phyloP scores from a whole-genome alignment of 2,888 invertebrate genomes.

The Gastracanthus pulcherrimus region DNA sequence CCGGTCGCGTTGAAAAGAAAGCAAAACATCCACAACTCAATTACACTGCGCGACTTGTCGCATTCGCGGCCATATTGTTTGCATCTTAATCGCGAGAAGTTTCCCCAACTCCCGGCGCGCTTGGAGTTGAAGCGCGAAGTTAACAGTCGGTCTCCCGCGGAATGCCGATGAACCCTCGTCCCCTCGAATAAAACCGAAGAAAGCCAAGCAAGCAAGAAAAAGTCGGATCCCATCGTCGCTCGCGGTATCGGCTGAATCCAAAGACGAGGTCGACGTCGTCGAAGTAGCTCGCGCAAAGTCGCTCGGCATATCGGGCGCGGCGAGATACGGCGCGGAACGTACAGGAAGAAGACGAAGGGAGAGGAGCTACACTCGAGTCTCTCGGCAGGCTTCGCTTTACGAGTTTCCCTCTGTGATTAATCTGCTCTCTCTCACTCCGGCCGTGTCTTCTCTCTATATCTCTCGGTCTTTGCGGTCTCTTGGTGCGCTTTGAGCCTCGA shows the following conservation, averaged over 20 bases:
- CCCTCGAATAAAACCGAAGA: too few relatives aligned
- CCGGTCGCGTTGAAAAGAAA: background rate
- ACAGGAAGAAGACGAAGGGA: background rate
- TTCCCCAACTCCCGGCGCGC: background rate
- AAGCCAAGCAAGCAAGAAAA: background rate
- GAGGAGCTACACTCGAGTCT: too few relatives aligned
- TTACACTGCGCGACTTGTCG: background rate
- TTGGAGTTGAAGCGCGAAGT: too few relatives aligned
- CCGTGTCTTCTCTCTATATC: background rate
- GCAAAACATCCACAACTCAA: background rate
- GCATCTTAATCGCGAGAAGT: conserved; percentile 10
- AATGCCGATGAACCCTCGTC: background rate
- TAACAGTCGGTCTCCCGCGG: too few relatives aligned
- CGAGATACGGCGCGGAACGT: too few relatives aligned
- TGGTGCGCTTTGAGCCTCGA: too few relatives aligned
- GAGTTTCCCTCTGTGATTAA: conserved; percentile 17
- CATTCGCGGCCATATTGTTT: background rate
- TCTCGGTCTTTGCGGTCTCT: too few relatives aligned
- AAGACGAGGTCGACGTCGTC: background rate
- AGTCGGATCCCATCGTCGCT: background rate
- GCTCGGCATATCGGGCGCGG: background rate
- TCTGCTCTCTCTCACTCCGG: background rate
- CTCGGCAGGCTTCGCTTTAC: background rate
- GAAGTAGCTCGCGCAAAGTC: background rate
- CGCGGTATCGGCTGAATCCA: too few relatives aligned